Base-by-base conservation (phyloP, 1,140 invertebrate genomes). In the Philaenus spumarius region DNA sequence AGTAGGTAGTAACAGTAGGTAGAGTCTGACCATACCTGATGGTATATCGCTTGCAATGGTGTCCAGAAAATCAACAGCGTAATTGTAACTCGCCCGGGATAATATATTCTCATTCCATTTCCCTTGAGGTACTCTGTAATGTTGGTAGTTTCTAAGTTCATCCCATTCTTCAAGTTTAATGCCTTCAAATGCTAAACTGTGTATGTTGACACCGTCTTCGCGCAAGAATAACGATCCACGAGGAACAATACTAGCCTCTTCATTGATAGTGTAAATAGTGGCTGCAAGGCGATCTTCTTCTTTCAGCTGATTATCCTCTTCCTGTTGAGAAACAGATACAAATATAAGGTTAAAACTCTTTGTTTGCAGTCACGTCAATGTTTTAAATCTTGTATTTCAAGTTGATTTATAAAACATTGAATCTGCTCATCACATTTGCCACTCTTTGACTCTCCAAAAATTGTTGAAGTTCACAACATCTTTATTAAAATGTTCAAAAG, bases 241-340 rank as follows among this genome's bases (percentile, higher is more conserved):
- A 7, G 87, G 87, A 51, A 86, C 78, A 14, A 89, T 72, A 53
- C 79, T 78, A 1, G 80, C 79, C 65, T 90, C 85, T 15, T 83
- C 76, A 56, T 76, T 83, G 30, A 90, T 87, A 5, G 81, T 75
- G 50, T 80, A 75, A 9, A 90, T 77, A 1, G 80, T 80, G 5
- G 83, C 82, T 0, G 85, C 74, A 12, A 90, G 66, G n/a, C 86
- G 78, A 60, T 83, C 82, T 68, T 90, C 87, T 70, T 91, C 87
- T 69, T 87, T 89, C 23, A 90, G 68, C 56, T 79, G 26, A 9
- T 30, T 30, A 30, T 30, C 26, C 9, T 30, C 26, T 30, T 30
- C 26, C 9, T 30, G 26, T 30, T 30, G n/a, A n/a, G n/a, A n/a
- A n/a, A n/a, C n/a, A n/a, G n/a, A n/a, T n/a, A n/a, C n/a, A n/a